A percentile compares a stretch with the other conserved stretches of the same genome.
Evolutionary conservation across 1,140 invertebrate genomes (phyloP).

Genomic region (Cephus cinctus): DNA sequence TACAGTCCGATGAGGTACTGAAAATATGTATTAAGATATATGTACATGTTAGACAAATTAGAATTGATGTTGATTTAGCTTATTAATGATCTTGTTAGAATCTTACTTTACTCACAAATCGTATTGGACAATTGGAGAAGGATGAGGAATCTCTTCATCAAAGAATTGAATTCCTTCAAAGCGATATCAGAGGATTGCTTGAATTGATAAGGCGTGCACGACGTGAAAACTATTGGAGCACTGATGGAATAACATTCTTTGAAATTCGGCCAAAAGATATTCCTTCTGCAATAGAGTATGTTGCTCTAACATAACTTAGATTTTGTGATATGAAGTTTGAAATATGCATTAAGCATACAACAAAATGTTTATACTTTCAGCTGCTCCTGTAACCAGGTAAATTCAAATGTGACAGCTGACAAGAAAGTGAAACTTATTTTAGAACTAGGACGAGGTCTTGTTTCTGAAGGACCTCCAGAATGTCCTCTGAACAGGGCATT

Average conservation of each 20-base stretch:
- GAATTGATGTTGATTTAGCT: neutral
- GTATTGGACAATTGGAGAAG: constrained; percentile 33
- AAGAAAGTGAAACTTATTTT: constrained; percentile 30
- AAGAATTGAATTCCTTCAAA: constrained; percentile 42
- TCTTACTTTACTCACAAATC: constrained; percentile 35
- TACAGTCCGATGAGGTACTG: constrained; percentile 39
- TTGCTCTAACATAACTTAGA: constrained; percentile 1
- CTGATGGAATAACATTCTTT: constrained; percentile 42
- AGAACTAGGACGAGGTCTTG: constrained; percentile 17
- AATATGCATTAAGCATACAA: neutral
- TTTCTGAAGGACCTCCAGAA: neutral
- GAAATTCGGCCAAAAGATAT: constrained; percentile 39
- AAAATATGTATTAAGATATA: constrained; percentile 7
- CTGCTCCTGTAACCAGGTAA: constrained; percentile 38
- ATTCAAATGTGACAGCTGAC: constrained; percentile 23
- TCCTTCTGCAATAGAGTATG: constrained; percentile 36
- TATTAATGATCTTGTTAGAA: constrained; percentile 26
- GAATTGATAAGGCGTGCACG: constrained; percentile 44
- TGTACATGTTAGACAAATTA: too few relatives aligned
- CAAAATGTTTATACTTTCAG: constrained; percentile 24
- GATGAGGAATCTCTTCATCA: constrained; percentile 31
- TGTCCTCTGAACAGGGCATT: constrained; percentile 3
- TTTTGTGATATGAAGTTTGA: constrained; percentile 1
- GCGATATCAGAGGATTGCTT: constrained; percentile 45
- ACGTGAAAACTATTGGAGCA: constrained; percentile 42